phyloP scores from a whole-genome alignment of 2,113 vertebrate genomes.

The Thamnaconus septentrionalis region DNA sequence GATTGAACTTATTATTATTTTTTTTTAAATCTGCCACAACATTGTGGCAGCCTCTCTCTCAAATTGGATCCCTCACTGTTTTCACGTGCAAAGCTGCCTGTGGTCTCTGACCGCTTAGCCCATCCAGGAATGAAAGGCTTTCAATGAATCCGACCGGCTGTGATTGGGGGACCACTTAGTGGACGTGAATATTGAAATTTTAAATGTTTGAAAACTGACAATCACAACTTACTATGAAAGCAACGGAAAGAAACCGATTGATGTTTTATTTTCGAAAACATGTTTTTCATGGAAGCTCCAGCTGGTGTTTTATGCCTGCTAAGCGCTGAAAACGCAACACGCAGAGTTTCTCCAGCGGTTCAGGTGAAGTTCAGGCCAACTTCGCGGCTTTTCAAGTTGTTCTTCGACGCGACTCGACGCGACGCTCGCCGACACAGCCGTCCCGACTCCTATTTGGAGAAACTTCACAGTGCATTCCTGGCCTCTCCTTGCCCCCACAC shows the following conservation, averaged over 20 bases:
- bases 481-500: conserved; percentile 62
- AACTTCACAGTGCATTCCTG: conserved; percentile 62
- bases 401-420: not conserved
- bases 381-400: conserved; percentile 39
- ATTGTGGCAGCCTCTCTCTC: conserved; percentile 10
- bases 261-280: too few species aligned
- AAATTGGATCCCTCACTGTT: too few species aligned
- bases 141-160: conserved; percentile 44
- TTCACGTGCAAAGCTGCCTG: too few species aligned
- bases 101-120: too few species aligned
- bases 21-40: conserved; percentile 39
- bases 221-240: conserved; percentile 3
- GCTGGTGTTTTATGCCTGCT: too few species aligned
- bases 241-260: too few species aligned
- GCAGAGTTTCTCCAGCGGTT: conserved; percentile 31
- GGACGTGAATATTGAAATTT: not conserved
- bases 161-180: conserved; percentile 41
- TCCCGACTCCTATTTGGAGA: conserved; percentile 56
- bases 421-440: conserved; percentile 49
- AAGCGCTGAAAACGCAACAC: not conserved
- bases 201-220: conserved; percentile 38
- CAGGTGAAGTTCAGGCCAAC: conserved; percentile 41
- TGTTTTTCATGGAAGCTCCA: too few species aligned
- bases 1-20: conserved; percentile 55
- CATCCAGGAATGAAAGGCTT: conserved; percentile 38